Base-by-base conservation (phyloP, 2,113 vertebrate genomes). In the Nerophis ophidion region DNA sequence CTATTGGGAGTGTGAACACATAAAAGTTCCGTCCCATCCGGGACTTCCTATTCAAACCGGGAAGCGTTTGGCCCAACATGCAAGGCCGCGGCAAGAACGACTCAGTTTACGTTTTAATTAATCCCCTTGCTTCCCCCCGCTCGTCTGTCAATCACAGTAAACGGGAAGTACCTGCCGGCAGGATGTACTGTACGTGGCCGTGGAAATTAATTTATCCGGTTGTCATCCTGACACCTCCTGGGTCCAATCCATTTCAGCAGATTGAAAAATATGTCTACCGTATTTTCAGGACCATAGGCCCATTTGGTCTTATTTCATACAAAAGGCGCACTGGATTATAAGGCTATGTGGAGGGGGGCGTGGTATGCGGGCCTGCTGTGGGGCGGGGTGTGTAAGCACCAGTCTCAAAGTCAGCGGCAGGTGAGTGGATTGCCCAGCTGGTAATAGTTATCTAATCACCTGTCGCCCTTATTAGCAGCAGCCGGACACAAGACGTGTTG, bases 41-140 rank as follows among this genome's bases (percentile, higher is more conserved):
- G 71, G 77, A 81, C 65, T 62, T 81, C 58, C 66, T 76, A 68
- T 79, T 84, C 68, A 71, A 75, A 75, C 65, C 61, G 48, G 57
- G 68, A 77, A 74, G 68, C 65, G n/a, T 75, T 75, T 79, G 65
- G 65, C 65, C 70, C 48, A 42, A 45, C 63, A 38, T 75, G 65
- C 77, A 66, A 76, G 74, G 74, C 63, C 69, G 66, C 34, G 4
- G 59, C 61, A 19, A 7, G 12, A 61, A 57, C 46, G 10, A 48
- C 48, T 64, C 61, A 15, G 17, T 55, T 60, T 67, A 61, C 65
- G 48, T 78, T 70, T 82, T 75, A 85, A 85, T 85, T 70, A 72
- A 57, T 74, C 17, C 15, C 46, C 8, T 19, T n/a, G 26, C 49
- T 4, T 19, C 54, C 1, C 63, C 48, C 55, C 38, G 56, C 38